Conservation (phyloP, 2,888 invertebrate species). For the Tiliacea citrago region DNA sequence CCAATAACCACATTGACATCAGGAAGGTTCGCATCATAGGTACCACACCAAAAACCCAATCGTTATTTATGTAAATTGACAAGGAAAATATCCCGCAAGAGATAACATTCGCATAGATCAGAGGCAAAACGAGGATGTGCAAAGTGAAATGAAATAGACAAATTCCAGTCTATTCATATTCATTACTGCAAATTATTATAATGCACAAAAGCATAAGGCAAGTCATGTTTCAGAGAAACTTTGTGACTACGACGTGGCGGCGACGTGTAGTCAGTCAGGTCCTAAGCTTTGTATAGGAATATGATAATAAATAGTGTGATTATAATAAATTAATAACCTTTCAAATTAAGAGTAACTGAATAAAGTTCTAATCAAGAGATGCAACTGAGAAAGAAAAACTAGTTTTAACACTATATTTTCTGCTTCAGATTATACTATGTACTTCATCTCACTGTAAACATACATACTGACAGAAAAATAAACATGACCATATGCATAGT, state of each 20-base stretch:
- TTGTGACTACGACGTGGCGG: background rate
- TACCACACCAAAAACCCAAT: slow-evolving; percentile 3
- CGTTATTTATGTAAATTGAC: background rate
- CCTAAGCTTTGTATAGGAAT: background rate
- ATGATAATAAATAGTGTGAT: slow-evolving; percentile 12
- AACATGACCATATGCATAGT: slow-evolving; percentile 28
- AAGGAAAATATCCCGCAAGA: slow-evolving; percentile 7
- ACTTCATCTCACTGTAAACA: background rate
- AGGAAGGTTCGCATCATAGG: slow-evolving; percentile 6
- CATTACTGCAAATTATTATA: slow-evolving; percentile 24
- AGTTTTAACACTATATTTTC: background rate
- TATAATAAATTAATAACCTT: background rate
- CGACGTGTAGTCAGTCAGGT: background rate
- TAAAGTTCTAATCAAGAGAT: background rate
- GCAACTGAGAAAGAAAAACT: background rate
- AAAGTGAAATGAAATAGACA: slow-evolving; percentile 27
- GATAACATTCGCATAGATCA: slow-evolving; percentile 20
- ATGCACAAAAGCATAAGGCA: slow-evolving; percentile 24
- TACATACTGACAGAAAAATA: slow-evolving; percentile 13
- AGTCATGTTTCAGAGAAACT: slow-evolving; percentile 34
- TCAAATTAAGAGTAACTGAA: background rate
- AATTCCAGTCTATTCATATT: slow-evolving; percentile 29
- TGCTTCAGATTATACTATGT: background rate
- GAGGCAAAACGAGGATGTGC: background rate
- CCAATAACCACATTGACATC: background rate